A percentile compares a stretch with the other conserved stretches of the same genome.
Evolutionary conservation across 35 echinoderm and acorn worm species (phyloP).

Genomic region (Apostichopus japonicus): DNA sequence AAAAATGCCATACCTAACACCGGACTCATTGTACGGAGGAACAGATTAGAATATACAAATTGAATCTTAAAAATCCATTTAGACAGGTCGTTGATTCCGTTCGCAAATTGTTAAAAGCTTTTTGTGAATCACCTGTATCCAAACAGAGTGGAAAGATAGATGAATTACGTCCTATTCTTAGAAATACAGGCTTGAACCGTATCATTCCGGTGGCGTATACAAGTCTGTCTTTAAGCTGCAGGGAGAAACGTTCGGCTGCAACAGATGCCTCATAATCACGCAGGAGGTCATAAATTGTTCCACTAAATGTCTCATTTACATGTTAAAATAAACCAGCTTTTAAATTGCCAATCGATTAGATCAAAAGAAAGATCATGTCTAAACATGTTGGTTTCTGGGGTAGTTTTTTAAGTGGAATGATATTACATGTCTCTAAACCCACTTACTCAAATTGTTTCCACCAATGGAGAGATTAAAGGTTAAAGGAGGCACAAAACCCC

Average conservation of each 20-base stretch:
- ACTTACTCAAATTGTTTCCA: no score
- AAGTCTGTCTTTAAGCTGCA: not conserved
- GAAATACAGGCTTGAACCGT: not conserved
- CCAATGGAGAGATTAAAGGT: no score
- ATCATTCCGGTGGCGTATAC: not conserved
- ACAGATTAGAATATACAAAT: not conserved
- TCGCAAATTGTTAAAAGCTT: not conserved
- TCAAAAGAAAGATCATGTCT: no score
- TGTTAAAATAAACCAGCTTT: no score
- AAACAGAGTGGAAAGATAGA: not conserved
- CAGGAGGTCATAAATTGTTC: no score
- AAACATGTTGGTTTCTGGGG: no score
- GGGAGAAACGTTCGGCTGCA: not conserved
- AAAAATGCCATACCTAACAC: not conserved
- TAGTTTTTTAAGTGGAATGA: no score
- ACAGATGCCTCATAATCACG: not conserved
- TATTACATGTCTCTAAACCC: no score
- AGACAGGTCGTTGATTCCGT: not conserved
- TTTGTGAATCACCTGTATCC: not conserved
- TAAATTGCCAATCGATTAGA: no score
- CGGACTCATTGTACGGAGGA: not conserved
- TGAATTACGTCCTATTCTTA: not conserved
- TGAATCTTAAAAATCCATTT: conserved; percentile 1
- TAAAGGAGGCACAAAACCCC: no score
- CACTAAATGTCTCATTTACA: no score